These are phyloP conservation scores for Hiodon tergisus DNA, from an alignment of 2,113 vertebrate species.

Conservation along the genomic window DNA sequence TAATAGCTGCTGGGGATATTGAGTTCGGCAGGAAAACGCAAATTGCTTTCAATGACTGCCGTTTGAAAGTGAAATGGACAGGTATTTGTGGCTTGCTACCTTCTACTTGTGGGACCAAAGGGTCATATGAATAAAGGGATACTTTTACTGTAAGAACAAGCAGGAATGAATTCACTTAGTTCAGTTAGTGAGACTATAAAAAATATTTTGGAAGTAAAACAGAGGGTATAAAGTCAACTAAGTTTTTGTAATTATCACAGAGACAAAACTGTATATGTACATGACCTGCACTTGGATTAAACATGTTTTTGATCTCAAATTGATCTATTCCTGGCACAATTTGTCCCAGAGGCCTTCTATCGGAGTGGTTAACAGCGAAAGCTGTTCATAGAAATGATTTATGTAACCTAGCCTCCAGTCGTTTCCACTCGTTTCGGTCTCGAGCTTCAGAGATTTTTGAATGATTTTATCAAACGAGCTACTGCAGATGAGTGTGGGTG, in stretches of 20 bases:
- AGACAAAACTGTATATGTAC: slow-evolving; percentile 3
- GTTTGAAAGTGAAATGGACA: slow-evolving; percentile 22
- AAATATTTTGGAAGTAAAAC: neutral
- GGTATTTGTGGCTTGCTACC: neutral
- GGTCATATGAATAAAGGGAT: neutral
- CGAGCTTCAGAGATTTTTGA: slow-evolving; percentile 10
- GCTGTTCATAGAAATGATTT: neutral
- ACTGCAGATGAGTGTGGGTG: neutral
- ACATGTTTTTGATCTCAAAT: neutral
- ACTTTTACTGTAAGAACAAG: neutral
- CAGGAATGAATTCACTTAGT: neutral
- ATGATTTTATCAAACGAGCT: neutral
- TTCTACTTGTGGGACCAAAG: slow-evolving; percentile 2
- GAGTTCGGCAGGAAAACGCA: slow-evolving; percentile 12
- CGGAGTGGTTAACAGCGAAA: slow-evolving; percentile 6
- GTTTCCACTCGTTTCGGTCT: neutral
- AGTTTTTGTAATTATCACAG: neutral
- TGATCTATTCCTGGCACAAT: neutral
- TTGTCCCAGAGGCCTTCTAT: neutral
- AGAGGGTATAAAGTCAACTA: neutral
- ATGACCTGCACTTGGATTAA: neutral
- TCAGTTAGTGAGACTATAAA: neutral
- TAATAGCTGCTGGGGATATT: neutral
- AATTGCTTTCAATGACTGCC: slow-evolving; percentile 23
- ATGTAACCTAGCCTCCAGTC: neutral